phyloP scores from a whole-genome alignment of 92 coral and sea anemone genomes.

The Siderastrea radians region DNA sequence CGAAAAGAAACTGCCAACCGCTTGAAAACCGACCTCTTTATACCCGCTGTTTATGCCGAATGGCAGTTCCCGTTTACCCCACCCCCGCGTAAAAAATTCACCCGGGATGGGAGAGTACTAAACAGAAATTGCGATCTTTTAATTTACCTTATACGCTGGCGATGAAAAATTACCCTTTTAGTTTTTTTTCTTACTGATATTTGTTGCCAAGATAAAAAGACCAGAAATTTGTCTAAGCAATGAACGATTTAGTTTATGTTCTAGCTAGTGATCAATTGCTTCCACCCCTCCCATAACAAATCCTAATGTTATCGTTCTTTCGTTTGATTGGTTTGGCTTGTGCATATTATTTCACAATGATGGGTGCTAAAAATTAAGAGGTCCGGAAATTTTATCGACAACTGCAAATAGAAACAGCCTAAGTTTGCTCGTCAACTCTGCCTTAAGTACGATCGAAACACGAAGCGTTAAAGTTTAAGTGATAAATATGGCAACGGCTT shows the following conservation, averaged over 20 bases:
- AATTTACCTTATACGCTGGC: background rate
- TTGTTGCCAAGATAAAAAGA: background rate
- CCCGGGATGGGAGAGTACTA: constrained; percentile 13
- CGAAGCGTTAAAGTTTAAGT: background rate
- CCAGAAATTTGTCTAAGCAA: background rate
- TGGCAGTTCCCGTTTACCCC: constrained; percentile 1
- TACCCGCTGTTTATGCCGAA: constrained; percentile 1
- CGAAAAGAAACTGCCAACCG: background rate
- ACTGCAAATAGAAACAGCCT: constrained; percentile 8
- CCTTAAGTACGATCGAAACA: background rate
- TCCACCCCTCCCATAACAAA: background rate
- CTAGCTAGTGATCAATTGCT: background rate
- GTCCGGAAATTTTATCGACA: constrained; percentile 22
- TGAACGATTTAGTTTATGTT: background rate
- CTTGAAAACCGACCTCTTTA: constrained; percentile 1
- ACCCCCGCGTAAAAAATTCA: background rate
- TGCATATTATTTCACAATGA: background rate
- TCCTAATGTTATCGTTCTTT: background rate
- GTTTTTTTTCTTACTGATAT: background rate
- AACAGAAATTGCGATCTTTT: background rate
- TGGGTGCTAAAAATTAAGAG: background rate
- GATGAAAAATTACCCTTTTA: background rate
- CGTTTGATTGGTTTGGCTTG: constrained; percentile 2
- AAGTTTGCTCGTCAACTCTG: constrained; percentile 6
- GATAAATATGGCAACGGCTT: background rate